Conservation (phyloP, 2,113 vertebrate species). For the Melanostigma gelatinosum region DNA sequence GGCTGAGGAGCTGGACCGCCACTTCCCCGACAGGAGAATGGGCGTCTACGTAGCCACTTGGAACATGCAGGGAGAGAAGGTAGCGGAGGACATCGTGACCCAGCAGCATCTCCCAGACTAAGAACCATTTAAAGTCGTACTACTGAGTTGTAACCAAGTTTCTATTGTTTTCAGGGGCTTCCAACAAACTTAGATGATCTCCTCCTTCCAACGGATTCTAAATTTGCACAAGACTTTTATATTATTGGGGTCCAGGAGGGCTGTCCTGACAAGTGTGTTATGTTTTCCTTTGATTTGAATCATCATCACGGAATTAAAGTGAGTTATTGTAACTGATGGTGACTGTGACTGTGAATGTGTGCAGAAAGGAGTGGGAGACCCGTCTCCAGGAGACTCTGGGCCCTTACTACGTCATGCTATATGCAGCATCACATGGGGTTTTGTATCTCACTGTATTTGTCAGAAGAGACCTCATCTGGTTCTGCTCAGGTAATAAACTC, state of each 20-base stretch:
- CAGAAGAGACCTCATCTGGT: conserved; percentile 98
- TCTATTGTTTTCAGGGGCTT: conserved; percentile 82
- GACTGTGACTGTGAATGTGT: not conserved
- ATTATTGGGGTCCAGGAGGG: conserved; percentile 96
- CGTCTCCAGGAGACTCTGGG: conserved; percentile 95
- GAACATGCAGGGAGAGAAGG: conserved; percentile 99
- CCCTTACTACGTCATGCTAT: conserved; percentile 93
- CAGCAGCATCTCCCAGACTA: not conserved
- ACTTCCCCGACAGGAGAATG: conserved; percentile 91
- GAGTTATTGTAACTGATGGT: fast-evolving
- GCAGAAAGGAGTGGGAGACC: conserved; percentile 95
- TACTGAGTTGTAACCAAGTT: not conserved
- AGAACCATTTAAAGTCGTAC: not conserved
- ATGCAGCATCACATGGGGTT: conserved; percentile 90
- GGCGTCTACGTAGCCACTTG: conserved; percentile 93
- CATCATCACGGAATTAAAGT: not conserved
- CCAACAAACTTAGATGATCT: conserved; percentile 92
- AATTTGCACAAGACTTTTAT: conserved; percentile 95
- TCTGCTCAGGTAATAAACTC: conserved; percentile 91
- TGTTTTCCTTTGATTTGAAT: not conserved
- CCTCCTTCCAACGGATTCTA: conserved; percentile 91
- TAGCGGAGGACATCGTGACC: conserved; percentile 35
- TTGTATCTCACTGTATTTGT: conserved; percentile 92
- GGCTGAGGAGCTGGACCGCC: conserved; percentile 92
- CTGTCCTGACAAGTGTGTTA: conserved; percentile 92